These are phyloP conservation scores for Raja brachyura DNA, from an alignment of 2,113 vertebrate species.

Conservation along the genomic window DNA sequence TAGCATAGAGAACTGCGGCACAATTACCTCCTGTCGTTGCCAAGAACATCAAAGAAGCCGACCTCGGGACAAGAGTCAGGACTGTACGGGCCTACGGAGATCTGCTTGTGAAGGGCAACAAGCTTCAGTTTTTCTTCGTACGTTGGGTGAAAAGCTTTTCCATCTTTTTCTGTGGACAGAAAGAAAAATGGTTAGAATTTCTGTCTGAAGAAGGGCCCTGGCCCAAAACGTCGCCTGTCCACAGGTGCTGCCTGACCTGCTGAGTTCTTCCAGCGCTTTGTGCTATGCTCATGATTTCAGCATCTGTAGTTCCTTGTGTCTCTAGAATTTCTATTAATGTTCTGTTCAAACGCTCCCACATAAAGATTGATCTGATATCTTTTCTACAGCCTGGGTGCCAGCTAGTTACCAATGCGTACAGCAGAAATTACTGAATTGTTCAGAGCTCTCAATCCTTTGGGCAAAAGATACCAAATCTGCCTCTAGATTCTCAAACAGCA, in stretches of 20 bases:
- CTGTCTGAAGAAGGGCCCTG: too few relatives aligned
- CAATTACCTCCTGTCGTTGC: conserved; percentile 89
- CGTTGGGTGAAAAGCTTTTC: conserved; percentile 95
- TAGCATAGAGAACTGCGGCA: not conserved
- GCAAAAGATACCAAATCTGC: too few relatives aligned
- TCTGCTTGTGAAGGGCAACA: conserved; percentile 89
- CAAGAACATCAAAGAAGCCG: conserved; percentile 96
- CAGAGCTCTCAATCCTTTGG: not conserved
- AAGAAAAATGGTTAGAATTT: conserved; percentile 36
- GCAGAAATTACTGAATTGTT: not conserved
- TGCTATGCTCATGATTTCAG: too few relatives aligned
- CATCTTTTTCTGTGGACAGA: conserved; percentile 79
- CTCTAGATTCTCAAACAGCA: too few relatives aligned
- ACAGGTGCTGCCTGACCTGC: too few relatives aligned
- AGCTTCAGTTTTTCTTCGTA: conserved; percentile 94
- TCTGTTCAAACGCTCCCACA: not conserved
- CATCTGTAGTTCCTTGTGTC: too few relatives aligned
- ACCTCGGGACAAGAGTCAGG: conserved; percentile 91
- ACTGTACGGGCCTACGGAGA: conserved; percentile 85
- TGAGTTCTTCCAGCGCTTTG: too few relatives aligned
- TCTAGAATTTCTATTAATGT: not conserved
- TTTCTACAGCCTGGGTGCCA: too few relatives aligned
- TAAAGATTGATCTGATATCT: not conserved
- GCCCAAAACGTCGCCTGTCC: too few relatives aligned
- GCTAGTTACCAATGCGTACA: not conserved